Evolutionary conservation across 2,797 vertebrate species (phyloP).

Genomic region (Mormyrus hasselquistii): DNA sequence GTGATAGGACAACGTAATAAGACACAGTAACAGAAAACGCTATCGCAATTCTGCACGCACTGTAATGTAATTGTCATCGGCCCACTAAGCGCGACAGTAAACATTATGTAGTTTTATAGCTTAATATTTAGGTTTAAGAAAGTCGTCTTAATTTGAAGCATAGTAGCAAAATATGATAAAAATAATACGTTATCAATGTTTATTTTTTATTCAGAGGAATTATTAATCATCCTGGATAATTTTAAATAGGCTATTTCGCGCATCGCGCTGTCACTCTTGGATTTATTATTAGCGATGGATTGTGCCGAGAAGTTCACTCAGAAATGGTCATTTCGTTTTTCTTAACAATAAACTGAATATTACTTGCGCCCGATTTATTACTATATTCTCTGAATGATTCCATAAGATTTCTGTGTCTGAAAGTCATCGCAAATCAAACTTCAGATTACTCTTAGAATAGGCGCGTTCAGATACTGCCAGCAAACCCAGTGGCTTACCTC

Average conservation of each 20-base stretch:
- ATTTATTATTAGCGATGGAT: background rate
- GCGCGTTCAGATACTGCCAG: background rate
- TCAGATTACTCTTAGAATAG: background rate
- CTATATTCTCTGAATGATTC: background rate
- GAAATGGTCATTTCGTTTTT: background rate
- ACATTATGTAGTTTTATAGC: background rate
- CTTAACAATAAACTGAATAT: background rate
- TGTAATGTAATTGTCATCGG: background rate
- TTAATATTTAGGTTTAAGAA: background rate
- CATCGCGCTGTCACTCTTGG: background rate
- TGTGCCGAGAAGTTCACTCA: background rate
- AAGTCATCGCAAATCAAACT: background rate
- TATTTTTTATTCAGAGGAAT: background rate
- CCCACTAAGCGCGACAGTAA: background rate
- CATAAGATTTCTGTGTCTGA: background rate
- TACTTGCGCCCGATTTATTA: background rate
- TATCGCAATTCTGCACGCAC: background rate
- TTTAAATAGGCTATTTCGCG: background rate
- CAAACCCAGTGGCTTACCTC: conserved; percentile 12
- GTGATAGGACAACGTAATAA: background rate
- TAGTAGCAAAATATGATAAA: background rate
- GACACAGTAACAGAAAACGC: background rate
- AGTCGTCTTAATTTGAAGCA: background rate
- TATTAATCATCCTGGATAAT: background rate
- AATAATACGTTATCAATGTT: background rate